phyloP scores from a whole-genome alignment of 2,113 vertebrate genomes.

The Xyrauchen texanus region DNA sequence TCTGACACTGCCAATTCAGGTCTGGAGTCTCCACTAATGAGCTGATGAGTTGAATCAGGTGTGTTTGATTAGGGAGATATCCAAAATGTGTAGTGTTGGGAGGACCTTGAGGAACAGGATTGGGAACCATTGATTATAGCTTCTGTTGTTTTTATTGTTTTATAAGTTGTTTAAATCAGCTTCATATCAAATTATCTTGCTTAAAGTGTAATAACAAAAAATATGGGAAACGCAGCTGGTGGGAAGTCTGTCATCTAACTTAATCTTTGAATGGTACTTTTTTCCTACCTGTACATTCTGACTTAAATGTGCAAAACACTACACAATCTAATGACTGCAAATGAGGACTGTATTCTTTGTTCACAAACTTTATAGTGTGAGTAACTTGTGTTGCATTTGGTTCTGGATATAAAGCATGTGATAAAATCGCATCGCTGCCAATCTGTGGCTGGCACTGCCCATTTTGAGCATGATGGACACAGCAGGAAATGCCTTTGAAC shows the following conservation, averaged over 20 bases:
- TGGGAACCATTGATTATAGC: no score
- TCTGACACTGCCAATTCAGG: no score
- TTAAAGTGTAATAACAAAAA: background rate
- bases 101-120: no score
- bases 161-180: background rate
- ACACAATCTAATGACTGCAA: background rate
- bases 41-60: no score
- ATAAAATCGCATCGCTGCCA: conserved; percentile 1
- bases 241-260: background rate
- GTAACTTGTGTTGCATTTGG: conserved; percentile 1
- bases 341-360: background rate
- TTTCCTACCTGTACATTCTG: conserved; percentile 22
- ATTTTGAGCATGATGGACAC: conserved; percentile 37
- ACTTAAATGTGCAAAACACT: conserved; percentile 38
- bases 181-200: background rate
- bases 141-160: no score
- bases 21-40: no score
- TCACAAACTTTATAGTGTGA: background rate
- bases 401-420: background rate
- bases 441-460: background rate
- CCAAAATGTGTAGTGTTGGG: no score
- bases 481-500: conserved; percentile 19
- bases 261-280: conserved; percentile 32
- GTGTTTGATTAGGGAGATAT: no score
- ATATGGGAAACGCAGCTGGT: background rate